Evolutionary conservation across 2,113 vertebrate genomes (phyloP).

Genomic region (Panurus biarmicus): DNA sequence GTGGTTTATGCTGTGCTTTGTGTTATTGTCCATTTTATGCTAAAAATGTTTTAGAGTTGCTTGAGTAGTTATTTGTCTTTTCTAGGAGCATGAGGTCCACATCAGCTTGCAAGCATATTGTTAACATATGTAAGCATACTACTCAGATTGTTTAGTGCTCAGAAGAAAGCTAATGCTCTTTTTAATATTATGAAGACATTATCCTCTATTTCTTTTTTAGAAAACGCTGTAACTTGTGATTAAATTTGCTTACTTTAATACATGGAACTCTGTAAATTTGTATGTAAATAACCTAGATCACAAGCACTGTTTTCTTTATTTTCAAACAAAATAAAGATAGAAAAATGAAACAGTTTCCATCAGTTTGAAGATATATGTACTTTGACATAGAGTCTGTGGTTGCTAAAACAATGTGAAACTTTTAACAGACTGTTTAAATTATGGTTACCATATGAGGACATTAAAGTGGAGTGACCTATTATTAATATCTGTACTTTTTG

Average conservation of each 20-base stretch:
- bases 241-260: background rate
- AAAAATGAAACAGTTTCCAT: background rate
- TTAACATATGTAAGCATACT: background rate
- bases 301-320: background rate
- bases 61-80: background rate
- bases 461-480: background rate
- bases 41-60: background rate
- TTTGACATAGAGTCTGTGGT: background rate
- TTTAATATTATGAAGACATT: background rate
- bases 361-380: background rate
- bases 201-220: background rate
- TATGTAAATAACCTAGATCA: background rate
- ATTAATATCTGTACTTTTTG: background rate
- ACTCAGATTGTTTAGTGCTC: background rate
- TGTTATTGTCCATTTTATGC: background rate
- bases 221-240: background rate
- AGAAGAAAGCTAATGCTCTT: background rate
- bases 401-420: background rate
- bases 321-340: background rate
- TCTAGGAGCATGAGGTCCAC: background rate
- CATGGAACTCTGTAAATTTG: background rate
- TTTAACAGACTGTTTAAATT: conserved; percentile 3
- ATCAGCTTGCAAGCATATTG: background rate
- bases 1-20: background rate
- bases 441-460: background rate